These are phyloP conservation scores for Metalampra italica DNA, from an alignment of 2,888 invertebrate genomes.

Conservation along the genomic window DNA sequence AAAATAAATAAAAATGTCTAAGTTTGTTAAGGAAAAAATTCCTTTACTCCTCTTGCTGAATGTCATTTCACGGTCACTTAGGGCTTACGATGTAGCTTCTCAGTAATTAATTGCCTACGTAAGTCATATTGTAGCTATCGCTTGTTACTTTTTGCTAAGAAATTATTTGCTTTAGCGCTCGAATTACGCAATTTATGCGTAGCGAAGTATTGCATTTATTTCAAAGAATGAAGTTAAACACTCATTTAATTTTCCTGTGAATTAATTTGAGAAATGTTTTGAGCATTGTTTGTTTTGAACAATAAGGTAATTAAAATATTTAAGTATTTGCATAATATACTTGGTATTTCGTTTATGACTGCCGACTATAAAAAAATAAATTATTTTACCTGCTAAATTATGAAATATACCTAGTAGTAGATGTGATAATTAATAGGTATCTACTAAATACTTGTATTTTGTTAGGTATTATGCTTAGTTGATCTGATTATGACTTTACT, in stretches of 20 bases:
- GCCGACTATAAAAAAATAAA: conserved; percentile 3
- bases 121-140: conserved; percentile 8
- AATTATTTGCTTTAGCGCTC: conserved; percentile 1
- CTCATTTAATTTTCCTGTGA: conserved; percentile 14
- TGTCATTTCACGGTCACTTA: conserved; percentile 63
- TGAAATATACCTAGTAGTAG: too few relatives aligned
- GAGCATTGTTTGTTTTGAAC: conserved; percentile 12
- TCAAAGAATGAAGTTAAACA: conserved; percentile 13
- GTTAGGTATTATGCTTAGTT: background rate
- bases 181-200: conserved; percentile 8
- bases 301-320: conserved; percentile 12
- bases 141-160: conserved; percentile 5
- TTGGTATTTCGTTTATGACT: conserved; percentile 5
- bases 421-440: background rate
- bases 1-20: conserved; percentile 31
- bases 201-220: conserved; percentile 14
- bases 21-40: conserved; percentile 17
- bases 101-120: conserved; percentile 21
- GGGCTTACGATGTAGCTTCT: conserved; percentile 18
- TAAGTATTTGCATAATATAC: conserved; percentile 10
- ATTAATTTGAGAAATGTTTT: conserved; percentile 11
- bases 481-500: background rate
- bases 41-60: conserved; percentile 19
- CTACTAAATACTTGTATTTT: background rate
- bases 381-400: background rate